Conservation (phyloP, 1,140 invertebrate genomes). For the Drosophila persimilis region DNA sequence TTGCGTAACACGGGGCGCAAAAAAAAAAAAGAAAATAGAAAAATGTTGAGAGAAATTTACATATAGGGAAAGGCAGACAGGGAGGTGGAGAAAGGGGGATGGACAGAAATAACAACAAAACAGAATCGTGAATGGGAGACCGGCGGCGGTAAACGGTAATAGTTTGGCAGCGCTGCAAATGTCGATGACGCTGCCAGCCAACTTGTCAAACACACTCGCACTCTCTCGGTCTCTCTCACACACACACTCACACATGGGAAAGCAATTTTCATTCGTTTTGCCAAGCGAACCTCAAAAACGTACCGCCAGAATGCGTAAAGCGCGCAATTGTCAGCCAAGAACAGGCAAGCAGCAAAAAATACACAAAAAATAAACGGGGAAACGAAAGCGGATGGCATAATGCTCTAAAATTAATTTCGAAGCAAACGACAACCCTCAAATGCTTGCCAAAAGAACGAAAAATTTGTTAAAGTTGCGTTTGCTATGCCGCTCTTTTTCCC, state of each 20-base stretch:
- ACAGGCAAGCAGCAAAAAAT: background rate
- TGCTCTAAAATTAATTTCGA: slow-evolving; percentile 80
- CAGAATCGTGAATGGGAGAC: slow-evolving; percentile 54
- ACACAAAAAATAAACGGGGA: slow-evolving; percentile 14
- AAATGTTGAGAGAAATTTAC: slow-evolving; percentile 33
- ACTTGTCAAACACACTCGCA: slow-evolving; percentile 21
- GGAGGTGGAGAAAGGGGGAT: background rate
- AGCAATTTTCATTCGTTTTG: slow-evolving; percentile 53
- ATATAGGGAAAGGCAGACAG: background rate
- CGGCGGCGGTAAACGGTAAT: slow-evolving; percentile 42
- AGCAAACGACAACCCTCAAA: slow-evolving; percentile 35
- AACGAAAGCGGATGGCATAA: slow-evolving; percentile 70
- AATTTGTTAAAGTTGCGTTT: slow-evolving; percentile 69
- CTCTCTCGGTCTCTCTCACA: slow-evolving; percentile 9
- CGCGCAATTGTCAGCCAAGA: slow-evolving; percentile 58
- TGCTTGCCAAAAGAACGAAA: slow-evolving; percentile 68
- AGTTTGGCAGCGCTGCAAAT: slow-evolving; percentile 35
- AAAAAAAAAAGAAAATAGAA: slow-evolving; percentile 36
- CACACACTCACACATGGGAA: slow-evolving; percentile 32
- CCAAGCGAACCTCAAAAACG: background rate
- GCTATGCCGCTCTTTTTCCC: slow-evolving; percentile 7
- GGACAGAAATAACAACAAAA: slow-evolving; percentile 43
- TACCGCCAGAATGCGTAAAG: slow-evolving; percentile 35
- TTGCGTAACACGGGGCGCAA: slow-evolving; percentile 43
- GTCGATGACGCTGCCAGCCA: slow-evolving; percentile 30